Evolutionary conservation across 2,797 vertebrate genomes (phyloP).

Genomic region (Simalia tracyae): DNA sequence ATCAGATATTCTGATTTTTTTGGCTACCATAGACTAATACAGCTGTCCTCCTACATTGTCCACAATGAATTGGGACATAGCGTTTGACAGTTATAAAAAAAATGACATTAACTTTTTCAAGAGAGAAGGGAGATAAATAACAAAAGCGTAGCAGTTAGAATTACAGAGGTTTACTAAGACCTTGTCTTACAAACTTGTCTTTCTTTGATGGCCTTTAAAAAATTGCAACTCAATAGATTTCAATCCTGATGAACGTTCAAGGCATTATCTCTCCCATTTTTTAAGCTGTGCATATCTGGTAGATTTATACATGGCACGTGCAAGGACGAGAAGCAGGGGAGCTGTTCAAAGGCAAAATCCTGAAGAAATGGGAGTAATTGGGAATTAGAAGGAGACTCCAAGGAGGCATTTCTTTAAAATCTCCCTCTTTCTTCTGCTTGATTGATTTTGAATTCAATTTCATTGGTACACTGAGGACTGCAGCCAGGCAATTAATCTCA

Average conservation of each 20-base stretch:
- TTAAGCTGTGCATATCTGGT: not conserved
- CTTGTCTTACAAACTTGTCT: not conserved
- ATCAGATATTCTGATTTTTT: not conserved
- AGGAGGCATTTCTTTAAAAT: conserved; percentile 18
- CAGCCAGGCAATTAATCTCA: conserved; percentile 47
- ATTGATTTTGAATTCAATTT: conserved; percentile 35
- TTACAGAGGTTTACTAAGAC: not conserved
- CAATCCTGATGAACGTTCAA: not conserved
- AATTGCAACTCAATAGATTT: not conserved
- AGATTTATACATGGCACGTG: conserved; percentile 20
- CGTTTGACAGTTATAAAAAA: not conserved
- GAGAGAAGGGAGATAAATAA: not conserved
- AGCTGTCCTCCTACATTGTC: not conserved
- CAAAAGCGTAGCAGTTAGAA: not conserved
- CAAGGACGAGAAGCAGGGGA: conserved; percentile 15
- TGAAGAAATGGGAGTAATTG: conserved; percentile 2
- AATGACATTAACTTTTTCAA: not conserved
- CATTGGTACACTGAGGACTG: conserved; percentile 5
- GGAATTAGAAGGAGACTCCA: not conserved
- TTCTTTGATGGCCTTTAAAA: not conserved
- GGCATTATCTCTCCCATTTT: not conserved
- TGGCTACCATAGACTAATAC: not conserved
- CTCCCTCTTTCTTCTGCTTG: conserved; percentile 14
- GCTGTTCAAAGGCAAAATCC: conserved; percentile 25
- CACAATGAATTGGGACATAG: not conserved